Evolutionary conservation across 2,113 vertebrate genomes (phyloP), one percentile per base, ranked within the genome.

Genomic region (Zosterops lateralis): DNA sequence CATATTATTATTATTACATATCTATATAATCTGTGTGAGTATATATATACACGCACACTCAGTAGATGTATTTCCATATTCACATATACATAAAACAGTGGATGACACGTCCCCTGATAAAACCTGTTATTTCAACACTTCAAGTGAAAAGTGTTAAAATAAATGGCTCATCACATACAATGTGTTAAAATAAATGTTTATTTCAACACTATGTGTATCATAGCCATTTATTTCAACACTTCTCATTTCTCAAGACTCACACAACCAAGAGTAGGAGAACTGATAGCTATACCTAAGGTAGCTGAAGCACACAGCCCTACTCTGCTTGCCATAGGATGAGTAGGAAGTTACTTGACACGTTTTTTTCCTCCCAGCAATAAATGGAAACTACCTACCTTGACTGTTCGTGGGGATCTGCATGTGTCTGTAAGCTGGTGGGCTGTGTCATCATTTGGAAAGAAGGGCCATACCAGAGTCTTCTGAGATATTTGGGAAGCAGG

Each of bases 171-270:
- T 97, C 97, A 97, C 97, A 98, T 96, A 97, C 95, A 97, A 97
- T 93, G 97, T 97, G 97, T 97, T 98, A 97, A 98, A 97, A 98
- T 97, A 98, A 98, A 97, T 96, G 80, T 97, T 98, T 97, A 97
- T 98, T 98, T 97, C 97, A 97, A 97, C 96, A 96, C 93, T 93
- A 18, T 85, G 95, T 94, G 95, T 97, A 96, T 97, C 97, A 97
- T 96, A 97, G 94, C 95, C 97, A 95, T 97, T 97, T 97, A 97
- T 97, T 97, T 98, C 96, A 97, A 98, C 97, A 97, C 96, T 96
- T 96, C 81, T 79, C 84, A 25, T 94, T 96, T 95, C 85, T 97
- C 92, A 95, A 96, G 95, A 80, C 89, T 96, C 93, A 91, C 76
- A 68, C 92, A 96, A 96, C 87, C 89, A 89, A 66, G 85, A 96